phyloP scores from a whole-genome alignment of 1,140 invertebrate genomes.

The Anoplolepis gracilipes region DNA sequence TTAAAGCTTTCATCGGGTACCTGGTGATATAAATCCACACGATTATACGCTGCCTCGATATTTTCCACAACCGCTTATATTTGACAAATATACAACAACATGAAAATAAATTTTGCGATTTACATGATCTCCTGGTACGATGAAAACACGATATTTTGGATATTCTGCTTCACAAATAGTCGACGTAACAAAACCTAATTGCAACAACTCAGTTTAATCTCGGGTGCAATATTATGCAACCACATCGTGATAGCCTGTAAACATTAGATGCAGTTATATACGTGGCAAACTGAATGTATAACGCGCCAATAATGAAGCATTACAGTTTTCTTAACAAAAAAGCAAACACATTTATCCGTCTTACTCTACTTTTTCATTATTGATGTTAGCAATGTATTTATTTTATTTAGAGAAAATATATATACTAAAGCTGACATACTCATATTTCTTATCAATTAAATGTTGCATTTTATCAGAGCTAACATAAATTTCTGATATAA shows the following conservation, averaged over 20 bases:
- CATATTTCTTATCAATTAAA: too few species aligned
- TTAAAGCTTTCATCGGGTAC: constrained; percentile 12
- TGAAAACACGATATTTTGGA: constrained; percentile 43
- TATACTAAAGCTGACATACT: too few species aligned
- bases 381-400: not conserved
- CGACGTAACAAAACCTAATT: constrained; percentile 43
- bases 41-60: constrained; percentile 14
- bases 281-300: constrained; percentile 7
- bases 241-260: not conserved
- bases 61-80: constrained; percentile 10
- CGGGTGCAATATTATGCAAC: constrained; percentile 22
- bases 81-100: constrained; percentile 30
- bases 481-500: too few species aligned
- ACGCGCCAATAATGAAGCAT: not conserved
- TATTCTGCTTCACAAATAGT: not conserved
- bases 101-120: constrained; percentile 42
- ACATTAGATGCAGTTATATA: constrained; percentile 12
- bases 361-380: not conserved
- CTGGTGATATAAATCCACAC: not conserved
- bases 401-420: too few species aligned
- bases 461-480: too few species aligned
- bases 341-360: not conserved
- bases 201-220: constrained; percentile 38
- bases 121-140: constrained; percentile 8
- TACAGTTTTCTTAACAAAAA: not conserved